These are phyloP conservation scores for Sus cebifrons DNA, from an alignment of 2,797 vertebrate genomes.

Conservation along the genomic window DNA sequence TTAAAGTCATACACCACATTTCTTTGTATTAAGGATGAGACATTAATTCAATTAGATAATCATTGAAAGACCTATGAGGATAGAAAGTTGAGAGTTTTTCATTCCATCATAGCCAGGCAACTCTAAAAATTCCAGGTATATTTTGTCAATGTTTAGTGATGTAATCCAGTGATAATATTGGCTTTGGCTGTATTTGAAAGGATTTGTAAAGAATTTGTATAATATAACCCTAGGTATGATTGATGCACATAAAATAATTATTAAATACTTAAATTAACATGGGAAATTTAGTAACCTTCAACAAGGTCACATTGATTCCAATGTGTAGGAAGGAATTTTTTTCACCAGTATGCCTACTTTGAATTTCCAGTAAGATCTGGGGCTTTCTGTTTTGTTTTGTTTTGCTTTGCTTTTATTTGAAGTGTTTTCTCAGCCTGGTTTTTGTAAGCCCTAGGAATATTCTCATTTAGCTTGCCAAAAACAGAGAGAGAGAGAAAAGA, in stretches of 20 bases:
- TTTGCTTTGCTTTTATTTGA: constrained; percentile 65
- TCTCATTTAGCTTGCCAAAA: constrained; percentile 53
- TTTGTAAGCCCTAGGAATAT: constrained; percentile 1
- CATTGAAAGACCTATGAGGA: constrained; percentile 44
- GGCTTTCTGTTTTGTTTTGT: constrained; percentile 8
- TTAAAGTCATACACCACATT: constrained; percentile 29
- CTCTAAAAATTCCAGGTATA: constrained; percentile 38
- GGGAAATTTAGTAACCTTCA: constrained; percentile 31
- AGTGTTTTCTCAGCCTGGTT: constrained; percentile 35
- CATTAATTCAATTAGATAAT: background rate
- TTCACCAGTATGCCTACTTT: background rate
- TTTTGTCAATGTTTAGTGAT: constrained; percentile 44
- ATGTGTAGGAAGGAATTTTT: background rate
- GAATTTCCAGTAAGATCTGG: constrained; percentile 38
- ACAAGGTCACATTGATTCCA: background rate
- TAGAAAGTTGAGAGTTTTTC: constrained; percentile 48
- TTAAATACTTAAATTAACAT: constrained; percentile 59
- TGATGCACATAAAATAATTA: constrained; percentile 29
- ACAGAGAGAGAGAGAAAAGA: background rate
- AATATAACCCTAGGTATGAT: background rate
- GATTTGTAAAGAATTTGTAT: background rate
- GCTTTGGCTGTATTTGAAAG: constrained; percentile 20
- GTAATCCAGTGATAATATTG: constrained; percentile 24
- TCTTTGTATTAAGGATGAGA: constrained; percentile 13
- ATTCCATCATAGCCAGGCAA: background rate